Percentiles rank a stretch among this genome's conserved stretches.
Conservation (phyloP, 2,113 vertebrate genomes). For the Nerophis lumbriciformis region DNA sequence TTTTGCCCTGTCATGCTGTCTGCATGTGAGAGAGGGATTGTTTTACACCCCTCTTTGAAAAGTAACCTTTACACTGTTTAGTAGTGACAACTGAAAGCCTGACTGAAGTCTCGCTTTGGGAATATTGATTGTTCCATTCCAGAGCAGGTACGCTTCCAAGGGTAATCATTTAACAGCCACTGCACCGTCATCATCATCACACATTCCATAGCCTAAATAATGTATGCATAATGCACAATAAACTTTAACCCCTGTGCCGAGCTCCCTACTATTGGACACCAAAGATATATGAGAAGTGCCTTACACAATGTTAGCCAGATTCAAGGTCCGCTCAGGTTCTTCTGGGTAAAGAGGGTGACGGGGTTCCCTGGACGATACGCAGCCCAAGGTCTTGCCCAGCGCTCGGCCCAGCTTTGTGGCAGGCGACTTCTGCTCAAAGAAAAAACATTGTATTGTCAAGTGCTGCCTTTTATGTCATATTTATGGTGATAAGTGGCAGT, state of each 20-base stretch:
- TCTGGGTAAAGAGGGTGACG: slow-evolving; percentile 87
- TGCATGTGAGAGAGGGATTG: slow-evolving; percentile 4
- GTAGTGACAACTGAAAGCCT: slow-evolving; percentile 2
- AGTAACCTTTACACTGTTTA: not conserved
- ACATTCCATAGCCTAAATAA: not conserved
- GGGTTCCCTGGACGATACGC: slow-evolving; percentile 83
- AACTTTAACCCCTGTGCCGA: no score
- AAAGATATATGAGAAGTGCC: slow-evolving; percentile 4
- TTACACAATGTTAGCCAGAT: slow-evolving; percentile 90
- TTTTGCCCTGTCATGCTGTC: slow-evolving; percentile 5
- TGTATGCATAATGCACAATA: not conserved
- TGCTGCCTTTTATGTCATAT: not conserved
- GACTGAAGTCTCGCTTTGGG: not conserved
- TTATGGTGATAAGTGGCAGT: not conserved
- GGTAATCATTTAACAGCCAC: not conserved
- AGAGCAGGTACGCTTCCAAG: not conserved
- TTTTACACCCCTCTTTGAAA: slow-evolving; percentile 1
- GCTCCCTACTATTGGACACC: not conserved
- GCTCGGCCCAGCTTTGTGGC: slow-evolving; percentile 91
- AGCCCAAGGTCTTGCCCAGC: slow-evolving; percentile 90
- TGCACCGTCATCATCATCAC: not conserved
- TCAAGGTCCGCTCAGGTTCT: slow-evolving; percentile 86
- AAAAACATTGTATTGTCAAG: slow-evolving; percentile 1
- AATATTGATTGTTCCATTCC: not conserved
- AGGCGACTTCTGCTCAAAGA: slow-evolving; percentile 81